phyloP scores from a whole-genome alignment of 2,113 vertebrate genomes.

The Pteronura brasiliensis region DNA sequence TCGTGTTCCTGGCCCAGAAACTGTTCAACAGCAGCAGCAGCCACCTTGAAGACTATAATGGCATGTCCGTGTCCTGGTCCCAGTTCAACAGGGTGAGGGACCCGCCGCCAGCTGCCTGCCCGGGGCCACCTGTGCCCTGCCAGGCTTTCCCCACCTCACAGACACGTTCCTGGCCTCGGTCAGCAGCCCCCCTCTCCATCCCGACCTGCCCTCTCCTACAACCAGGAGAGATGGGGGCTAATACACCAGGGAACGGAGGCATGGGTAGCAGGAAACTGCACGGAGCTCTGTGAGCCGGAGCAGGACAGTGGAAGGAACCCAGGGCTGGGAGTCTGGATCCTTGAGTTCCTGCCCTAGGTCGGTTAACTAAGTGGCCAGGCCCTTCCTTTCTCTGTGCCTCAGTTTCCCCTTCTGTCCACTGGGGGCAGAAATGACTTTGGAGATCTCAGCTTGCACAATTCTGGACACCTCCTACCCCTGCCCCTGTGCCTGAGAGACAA shows the following conservation, averaged over 20 bases:
- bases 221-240: background rate
- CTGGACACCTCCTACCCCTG: background rate
- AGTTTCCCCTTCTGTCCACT: background rate
- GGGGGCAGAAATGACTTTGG: background rate
- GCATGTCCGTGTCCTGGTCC: constrained; percentile 97
- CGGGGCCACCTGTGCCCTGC: background rate
- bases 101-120: background rate
- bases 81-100: constrained; percentile 92
- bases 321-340: background rate
- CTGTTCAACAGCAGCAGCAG: constrained; percentile 92
- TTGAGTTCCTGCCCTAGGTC: no score
- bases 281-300: background rate
- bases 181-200: background rate
- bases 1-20: constrained; percentile 96
- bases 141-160: constrained; percentile 78
- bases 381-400: background rate
- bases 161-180: background rate
- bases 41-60: constrained; percentile 93
- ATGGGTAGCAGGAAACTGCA: background rate
- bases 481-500: background rate
- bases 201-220: background rate
- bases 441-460: background rate
- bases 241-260: background rate
- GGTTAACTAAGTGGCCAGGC: background rate
- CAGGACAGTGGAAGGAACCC: fast-evolving